Conservation (phyloP, 2,113 vertebrate species). For the Gambusia affinis region DNA sequence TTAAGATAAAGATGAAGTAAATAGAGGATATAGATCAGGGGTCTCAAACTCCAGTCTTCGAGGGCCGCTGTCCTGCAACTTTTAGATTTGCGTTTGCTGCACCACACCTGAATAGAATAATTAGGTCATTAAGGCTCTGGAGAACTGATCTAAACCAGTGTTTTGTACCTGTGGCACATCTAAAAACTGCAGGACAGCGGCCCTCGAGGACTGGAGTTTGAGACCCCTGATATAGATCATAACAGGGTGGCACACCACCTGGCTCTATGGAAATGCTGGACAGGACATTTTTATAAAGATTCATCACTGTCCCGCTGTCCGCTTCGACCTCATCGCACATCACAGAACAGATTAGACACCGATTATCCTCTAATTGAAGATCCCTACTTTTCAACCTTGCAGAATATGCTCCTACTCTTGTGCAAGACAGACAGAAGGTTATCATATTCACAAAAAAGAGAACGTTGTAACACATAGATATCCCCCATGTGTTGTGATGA, state of each 20-base stretch:
- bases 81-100: too few relatives aligned
- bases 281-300: conserved; percentile 74
- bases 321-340: conserved; percentile 79
- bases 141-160: too few relatives aligned
- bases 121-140: too few relatives aligned
- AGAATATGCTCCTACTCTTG: conserved; percentile 57
- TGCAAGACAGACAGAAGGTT: conserved; percentile 50
- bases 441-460: conserved; percentile 21
- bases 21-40: conserved; percentile 33
- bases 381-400: conserved; percentile 74
- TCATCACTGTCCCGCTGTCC: conserved; percentile 78
- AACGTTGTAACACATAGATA: conserved; percentile 14
- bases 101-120: too few relatives aligned
- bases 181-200: too few relatives aligned
- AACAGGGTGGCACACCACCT: conserved; percentile 47
- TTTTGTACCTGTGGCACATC: too few relatives aligned
- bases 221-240: conserved; percentile 27
- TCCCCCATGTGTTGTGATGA: conserved; percentile 13
- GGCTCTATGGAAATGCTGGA: conserved; percentile 61
- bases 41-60: too few relatives aligned
- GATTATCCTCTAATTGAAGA: conserved; percentile 79
- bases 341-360: conserved; percentile 75
- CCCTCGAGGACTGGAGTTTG: too few relatives aligned
- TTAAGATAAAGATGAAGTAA: conserved; percentile 6
- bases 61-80: too few relatives aligned